Evolutionary conservation across 2,888 invertebrate genomes (phyloP).

Genomic region (Troglohyphantes excavatus): DNA sequence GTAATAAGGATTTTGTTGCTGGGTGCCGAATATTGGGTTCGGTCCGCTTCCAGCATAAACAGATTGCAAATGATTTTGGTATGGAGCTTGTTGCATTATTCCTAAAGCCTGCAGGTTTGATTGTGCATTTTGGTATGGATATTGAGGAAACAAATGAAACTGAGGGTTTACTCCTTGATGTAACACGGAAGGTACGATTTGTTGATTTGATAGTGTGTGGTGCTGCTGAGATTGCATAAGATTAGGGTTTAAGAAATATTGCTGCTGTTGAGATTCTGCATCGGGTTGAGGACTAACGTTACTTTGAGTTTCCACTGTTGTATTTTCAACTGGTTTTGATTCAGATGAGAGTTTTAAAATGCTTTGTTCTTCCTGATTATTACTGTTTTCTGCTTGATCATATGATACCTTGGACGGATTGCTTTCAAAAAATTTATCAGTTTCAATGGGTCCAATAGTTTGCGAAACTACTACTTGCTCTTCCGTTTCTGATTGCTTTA

Average conservation of each 20-base stretch:
- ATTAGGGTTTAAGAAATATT: conserved; percentile 29
- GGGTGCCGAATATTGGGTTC: conserved; percentile 14
- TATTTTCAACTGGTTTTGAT: background rate
- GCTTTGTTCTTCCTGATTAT: background rate
- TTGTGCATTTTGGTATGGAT: conserved; percentile 36
- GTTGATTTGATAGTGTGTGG: conserved; percentile 35
- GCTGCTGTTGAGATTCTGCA: conserved; percentile 23
- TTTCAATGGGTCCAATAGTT: background rate
- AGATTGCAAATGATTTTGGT: conserved; percentile 41
- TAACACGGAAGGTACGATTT: conserved; percentile 24
- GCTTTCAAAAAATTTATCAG: background rate
- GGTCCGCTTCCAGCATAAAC: background rate
- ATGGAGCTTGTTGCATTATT: conserved; percentile 59
- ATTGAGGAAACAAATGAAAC: conserved; percentile 54
- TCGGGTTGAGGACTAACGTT: background rate
- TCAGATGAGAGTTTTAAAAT: background rate
- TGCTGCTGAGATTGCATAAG: conserved; percentile 3
- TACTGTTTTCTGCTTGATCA: background rate
- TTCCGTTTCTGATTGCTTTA: conserved; percentile 6
- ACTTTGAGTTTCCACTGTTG: background rate
- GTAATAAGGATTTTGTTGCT: conserved; percentile 48
- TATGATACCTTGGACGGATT: too few relatives aligned
- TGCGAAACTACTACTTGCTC: background rate
- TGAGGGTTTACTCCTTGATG: conserved; percentile 56
- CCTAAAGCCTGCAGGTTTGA: conserved; percentile 23